A percentile compares a stretch with the other conserved stretches of the same genome.
These are phyloP conservation scores for Oxyura jamaicensis DNA, from an alignment of 2,113 vertebrate species.

Conservation along the genomic window DNA sequence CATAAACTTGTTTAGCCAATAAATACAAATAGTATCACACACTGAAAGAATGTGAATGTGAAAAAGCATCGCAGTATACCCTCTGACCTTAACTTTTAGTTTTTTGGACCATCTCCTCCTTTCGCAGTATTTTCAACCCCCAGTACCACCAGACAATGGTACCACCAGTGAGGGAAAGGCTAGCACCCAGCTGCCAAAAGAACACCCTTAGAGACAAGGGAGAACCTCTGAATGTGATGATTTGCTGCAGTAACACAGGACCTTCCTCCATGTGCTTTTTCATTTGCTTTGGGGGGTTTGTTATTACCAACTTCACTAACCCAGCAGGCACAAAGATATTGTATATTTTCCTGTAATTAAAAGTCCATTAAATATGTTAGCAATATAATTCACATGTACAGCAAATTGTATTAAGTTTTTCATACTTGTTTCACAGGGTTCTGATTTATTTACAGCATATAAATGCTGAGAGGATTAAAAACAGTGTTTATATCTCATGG, in stretches of 20 bases:
- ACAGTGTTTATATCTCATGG: not conserved
- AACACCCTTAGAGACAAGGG: not conserved
- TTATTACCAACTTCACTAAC: not conserved
- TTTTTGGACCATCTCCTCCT: not conserved
- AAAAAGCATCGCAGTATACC: not conserved
- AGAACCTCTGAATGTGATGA: not conserved
- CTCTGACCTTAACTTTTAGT: not conserved
- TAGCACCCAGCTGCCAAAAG: not conserved
- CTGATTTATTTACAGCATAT: not conserved
- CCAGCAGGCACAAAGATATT: not conserved
- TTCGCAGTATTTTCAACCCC: not conserved
- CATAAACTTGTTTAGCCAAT: not conserved
- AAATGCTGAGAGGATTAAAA: constrained; percentile 4
- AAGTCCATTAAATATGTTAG: not conserved
- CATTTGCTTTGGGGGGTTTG: not conserved
- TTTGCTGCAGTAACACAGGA: not conserved
- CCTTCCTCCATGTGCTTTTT: not conserved
- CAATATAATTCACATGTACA: not conserved
- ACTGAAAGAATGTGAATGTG: not conserved
- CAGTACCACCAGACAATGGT: not conserved
- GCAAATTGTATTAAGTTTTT: not conserved
- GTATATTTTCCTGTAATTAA: not conserved
- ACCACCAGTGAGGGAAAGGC: not conserved
- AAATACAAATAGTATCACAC: too few relatives aligned
- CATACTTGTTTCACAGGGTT: not conserved